Evolutionary conservation across 2,797 vertebrate genomes (phyloP), one percentile per base, ranked within the genome.

Genomic region (Coregonus suidteri): DNA sequence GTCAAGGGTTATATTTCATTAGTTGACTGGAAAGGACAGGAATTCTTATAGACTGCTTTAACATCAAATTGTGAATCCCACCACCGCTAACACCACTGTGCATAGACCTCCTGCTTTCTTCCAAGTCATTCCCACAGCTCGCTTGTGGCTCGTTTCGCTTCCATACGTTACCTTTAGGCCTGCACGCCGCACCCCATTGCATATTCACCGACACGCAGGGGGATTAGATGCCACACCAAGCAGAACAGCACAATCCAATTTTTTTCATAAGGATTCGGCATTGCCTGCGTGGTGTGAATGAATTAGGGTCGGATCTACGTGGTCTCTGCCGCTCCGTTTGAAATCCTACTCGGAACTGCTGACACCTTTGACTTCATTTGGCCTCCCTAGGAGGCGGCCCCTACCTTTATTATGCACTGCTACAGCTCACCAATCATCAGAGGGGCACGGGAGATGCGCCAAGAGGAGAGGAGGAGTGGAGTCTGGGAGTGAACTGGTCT

Each of bases 181-280:
- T 68, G 31, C 66, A 16, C 15, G 70, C 77, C n/a, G 66, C 77
- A 54, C 75, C 77, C 80, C 72, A 85, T 83, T 88, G 80, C 80
- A 83, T 81, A 88, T 85, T 82, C 85, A 81, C 77, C 72, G 71
- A 76, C 69, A 68, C 71, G 6, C 79, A 25, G 59, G 71, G 59
- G 56, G 47, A 84, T 85, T 86, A 86, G 83, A 82, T 78, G 74
- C 82, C 83, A 84, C 80, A 62, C 52, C 31, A 75, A 88, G 85
- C 87, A 82, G 82, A 88, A 88, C 83, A 84, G 82, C 85, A 84
- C 83, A 79, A 79, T 56, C 78, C 83, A 81, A 82, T 77, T 83
- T 82, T 84, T 47, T 20, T 25, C 83, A 84, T 85, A 82, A 88
- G 80, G 72, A 62, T 64, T 64, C n/a, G 59, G 59, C 59, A 25